These are phyloP conservation scores for Dicrurus megarhynchus DNA, from an alignment of 2,113 vertebrate genomes.

Conservation along the genomic window DNA sequence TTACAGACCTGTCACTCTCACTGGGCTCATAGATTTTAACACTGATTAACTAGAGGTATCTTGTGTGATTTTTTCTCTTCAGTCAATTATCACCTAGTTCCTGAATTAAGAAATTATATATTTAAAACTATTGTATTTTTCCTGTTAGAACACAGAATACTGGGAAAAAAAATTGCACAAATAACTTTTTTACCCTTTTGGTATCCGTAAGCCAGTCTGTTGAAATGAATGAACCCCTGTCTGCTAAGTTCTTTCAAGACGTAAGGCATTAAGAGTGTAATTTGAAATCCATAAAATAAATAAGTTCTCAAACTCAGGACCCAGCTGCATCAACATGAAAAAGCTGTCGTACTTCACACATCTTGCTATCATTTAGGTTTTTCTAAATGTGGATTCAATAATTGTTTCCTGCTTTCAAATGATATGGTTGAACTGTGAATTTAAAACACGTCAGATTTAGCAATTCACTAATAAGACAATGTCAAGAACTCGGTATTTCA, in stretches of 20 bases:
- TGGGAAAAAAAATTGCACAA: background rate
- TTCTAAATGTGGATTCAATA: constrained; percentile 3
- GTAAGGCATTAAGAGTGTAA: background rate
- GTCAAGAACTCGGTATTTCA: background rate
- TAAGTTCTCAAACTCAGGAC: background rate
- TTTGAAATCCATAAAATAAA: background rate
- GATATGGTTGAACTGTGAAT: background rate
- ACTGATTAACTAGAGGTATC: background rate
- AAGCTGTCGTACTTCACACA: background rate
- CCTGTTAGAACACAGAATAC: background rate
- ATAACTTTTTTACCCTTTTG: background rate
- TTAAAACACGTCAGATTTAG: background rate
- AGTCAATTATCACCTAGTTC: background rate
- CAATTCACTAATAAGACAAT: background rate
- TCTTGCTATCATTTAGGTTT: background rate
- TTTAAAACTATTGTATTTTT: background rate
- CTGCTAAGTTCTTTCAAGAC: background rate
- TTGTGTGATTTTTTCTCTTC: background rate
- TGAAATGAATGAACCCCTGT: background rate
- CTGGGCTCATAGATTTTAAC: background rate
- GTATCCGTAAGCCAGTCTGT: background rate
- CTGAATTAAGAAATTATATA: background rate
- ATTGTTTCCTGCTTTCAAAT: constrained; percentile 2
- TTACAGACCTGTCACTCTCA: background rate
- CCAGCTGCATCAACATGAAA: background rate